These are phyloP conservation scores for Characodon lateralis DNA, from an alignment of 2,797 vertebrate species.

Conservation along the genomic window DNA sequence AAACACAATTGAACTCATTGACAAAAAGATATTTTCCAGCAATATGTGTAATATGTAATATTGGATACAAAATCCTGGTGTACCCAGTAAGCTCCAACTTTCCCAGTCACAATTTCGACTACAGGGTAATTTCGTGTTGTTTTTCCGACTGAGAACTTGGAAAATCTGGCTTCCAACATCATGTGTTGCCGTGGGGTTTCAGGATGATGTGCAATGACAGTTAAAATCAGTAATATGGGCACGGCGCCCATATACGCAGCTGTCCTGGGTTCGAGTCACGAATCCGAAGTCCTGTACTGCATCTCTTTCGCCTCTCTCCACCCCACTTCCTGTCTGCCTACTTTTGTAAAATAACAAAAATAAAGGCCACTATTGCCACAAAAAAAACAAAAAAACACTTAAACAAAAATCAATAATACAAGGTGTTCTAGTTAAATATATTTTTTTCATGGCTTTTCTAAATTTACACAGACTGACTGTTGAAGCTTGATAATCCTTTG, in stretches of 20 bases:
- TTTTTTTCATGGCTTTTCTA: constrained; percentile 3
- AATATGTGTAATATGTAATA: neutral
- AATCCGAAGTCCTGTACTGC: too few relatives aligned
- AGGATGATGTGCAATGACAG: neutral
- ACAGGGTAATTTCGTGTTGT: neutral
- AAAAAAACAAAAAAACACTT: too few relatives aligned
- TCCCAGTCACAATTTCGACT: too few relatives aligned
- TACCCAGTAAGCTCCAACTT: too few relatives aligned
- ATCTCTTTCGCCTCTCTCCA: too few relatives aligned
- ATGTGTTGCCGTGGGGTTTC: neutral
- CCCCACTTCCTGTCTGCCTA: too few relatives aligned
- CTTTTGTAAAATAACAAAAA: too few relatives aligned
- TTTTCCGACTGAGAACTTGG: neutral
- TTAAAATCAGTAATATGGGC: neutral
- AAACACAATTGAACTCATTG: neutral
- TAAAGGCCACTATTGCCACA: too few relatives aligned
- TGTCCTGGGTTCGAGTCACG: too few relatives aligned
- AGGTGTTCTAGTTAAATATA: constrained; percentile 2
- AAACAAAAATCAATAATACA: neutral
- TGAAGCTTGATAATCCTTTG: constrained; percentile 35
- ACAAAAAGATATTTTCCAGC: neutral
- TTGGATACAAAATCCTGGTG: neutral
- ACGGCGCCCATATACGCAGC: too few relatives aligned
- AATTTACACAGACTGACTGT: constrained; percentile 19
- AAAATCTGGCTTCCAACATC: neutral